Percentiles rank a stretch among this genome's conserved stretches.
phyloP scores from a whole-genome alignment of 1,140 invertebrate genomes.

The Drosophila persimilis region DNA sequence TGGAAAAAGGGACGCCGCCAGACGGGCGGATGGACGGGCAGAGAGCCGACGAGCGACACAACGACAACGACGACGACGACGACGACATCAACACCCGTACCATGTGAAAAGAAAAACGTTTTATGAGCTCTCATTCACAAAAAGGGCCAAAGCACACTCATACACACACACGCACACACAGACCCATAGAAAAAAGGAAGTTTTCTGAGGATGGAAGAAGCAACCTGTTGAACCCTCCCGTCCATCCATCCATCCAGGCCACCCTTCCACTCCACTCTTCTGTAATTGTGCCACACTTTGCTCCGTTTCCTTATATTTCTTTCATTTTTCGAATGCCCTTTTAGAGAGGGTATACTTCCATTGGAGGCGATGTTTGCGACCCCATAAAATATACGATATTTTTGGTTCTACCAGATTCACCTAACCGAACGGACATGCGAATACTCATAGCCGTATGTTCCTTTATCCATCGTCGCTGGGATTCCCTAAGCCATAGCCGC shows the following conservation, averaged over 20 bases:
- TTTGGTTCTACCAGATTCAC: too few relatives aligned
- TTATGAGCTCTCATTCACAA: constrained; percentile 79
- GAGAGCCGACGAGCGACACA: constrained; percentile 23
- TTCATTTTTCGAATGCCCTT: too few relatives aligned
- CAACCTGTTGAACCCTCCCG: constrained; percentile 66
- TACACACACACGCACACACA: constrained; percentile 18
- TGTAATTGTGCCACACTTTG: constrained; percentile 39
- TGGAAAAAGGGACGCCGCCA: constrained; percentile 43
- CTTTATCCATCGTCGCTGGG: too few relatives aligned
- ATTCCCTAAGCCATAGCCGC: too few relatives aligned
- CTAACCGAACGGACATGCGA: too few relatives aligned
- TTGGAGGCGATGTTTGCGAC: too few relatives aligned
- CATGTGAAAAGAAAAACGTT: constrained; percentile 79
- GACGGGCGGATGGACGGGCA: constrained; percentile 20
- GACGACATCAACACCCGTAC: constrained; percentile 75
- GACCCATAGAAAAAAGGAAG: constrained; percentile 47
- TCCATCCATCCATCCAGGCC: background rate
- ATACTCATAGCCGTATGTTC: too few relatives aligned
- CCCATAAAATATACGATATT: too few relatives aligned
- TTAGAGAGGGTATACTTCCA: too few relatives aligned
- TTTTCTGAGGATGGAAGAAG: constrained; percentile 60
- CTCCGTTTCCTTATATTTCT: constrained; percentile 7
- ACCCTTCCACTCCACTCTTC: background rate
- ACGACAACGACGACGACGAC: constrained; percentile 30
- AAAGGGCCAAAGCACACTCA: constrained; percentile 63